Evolutionary conservation across 2,113 vertebrate species (phyloP), one percentile per base, ranked within the genome.

Genomic region (Cyrtonyx montezumae): DNA sequence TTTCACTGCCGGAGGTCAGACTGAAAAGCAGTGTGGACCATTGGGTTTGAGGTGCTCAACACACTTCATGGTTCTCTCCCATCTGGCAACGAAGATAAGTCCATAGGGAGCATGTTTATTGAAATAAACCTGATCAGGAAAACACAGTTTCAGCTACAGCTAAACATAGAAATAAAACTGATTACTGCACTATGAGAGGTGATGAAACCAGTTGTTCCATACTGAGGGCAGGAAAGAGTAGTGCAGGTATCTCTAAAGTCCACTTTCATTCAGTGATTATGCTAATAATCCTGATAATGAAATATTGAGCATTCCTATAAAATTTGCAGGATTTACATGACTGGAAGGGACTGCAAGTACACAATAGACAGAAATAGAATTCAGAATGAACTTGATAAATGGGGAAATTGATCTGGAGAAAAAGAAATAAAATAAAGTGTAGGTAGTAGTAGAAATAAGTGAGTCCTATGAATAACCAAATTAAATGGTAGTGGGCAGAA

Each of bases 281-380:
- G 46, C 81, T 87, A 68, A 62, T 81, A 70, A 63, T 74, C 74
- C 62, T 45, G 49, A 45, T 85, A 93, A 95, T 83, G 59, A 93
- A 94, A 87, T 63, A 42, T 17, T 3, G 1, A 61, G 58, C 53
- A 25, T 83, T 49, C 22, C 18, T 82, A 22, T 84, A 91, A 83
- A 66, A 85, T 88, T 43, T 90, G 23, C 42, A 82, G 45, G 16
- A 84, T 42, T 36, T 42, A 21, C 2, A 26, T 53, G 49, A 36
- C 66, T 90, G 63, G 9, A 34, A 85, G 48, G 13, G 16, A 8
- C 28, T 82, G 45, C 36, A 76, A 30, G 42, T 70, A 34, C 59
- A 55, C 42, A 67, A 65, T 55, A 84, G 79, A 34, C 49, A 83
- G 63, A 85, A 25, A 9, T 5, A 21, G 42, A 66, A 46, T 85